Conservation (phyloP, 2,797 vertebrate genomes). For the Diglossa cyanea region DNA sequence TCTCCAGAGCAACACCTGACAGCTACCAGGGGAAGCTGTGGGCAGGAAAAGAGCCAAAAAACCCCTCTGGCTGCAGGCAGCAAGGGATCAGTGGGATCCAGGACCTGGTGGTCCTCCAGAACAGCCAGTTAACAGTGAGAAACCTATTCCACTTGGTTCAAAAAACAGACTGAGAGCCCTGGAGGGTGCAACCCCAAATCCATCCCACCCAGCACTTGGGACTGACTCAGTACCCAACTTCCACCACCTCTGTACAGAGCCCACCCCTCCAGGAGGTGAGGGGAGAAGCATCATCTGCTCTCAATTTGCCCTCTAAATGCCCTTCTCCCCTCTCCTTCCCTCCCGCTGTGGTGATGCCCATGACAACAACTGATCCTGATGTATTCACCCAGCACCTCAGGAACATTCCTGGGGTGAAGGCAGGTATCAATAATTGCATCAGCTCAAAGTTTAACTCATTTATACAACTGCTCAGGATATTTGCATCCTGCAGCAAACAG, state of each 20-base stretch:
- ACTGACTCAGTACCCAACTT: background rate
- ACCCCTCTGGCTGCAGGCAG: background rate
- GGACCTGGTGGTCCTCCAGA: background rate
- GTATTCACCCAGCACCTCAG: background rate
- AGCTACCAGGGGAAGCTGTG: background rate
- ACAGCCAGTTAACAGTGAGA: background rate
- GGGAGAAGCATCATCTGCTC: background rate
- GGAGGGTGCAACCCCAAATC: background rate
- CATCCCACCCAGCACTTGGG: background rate
- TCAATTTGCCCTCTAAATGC: accelerated
- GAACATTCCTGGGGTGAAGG: background rate
- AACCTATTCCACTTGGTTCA: background rate
- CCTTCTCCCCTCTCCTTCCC: background rate
- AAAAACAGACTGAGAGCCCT: background rate
- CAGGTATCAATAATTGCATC: background rate
- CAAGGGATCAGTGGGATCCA: background rate
- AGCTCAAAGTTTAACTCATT: background rate
- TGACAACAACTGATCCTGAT: background rate
- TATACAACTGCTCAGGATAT: background rate
- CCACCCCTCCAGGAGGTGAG: background rate
- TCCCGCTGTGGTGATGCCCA: background rate
- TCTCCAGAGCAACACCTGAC: background rate
- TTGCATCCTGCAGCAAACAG: background rate
- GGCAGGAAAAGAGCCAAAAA: background rate
- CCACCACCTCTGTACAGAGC: accelerated